Evolutionary conservation across 2,888 invertebrate genomes (phyloP).

Genomic region (Drosophila stalkeri): DNA sequence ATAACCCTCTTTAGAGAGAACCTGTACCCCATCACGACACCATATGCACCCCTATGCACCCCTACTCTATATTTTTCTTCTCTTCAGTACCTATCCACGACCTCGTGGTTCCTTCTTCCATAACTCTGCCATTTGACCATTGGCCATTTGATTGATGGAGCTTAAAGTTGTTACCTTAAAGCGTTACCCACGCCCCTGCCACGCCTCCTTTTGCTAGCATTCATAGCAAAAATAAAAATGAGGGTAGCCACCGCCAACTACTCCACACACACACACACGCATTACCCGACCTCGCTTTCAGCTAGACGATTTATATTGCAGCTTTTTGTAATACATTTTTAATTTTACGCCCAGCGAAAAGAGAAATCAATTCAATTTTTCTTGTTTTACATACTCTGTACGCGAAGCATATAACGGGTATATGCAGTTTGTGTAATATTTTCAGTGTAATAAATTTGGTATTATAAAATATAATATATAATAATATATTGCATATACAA

Average conservation of each 20-base stretch:
- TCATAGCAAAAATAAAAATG: conserved; percentile 21
- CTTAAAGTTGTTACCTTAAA: conserved; percentile 37
- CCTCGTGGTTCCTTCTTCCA: background rate
- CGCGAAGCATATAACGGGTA: background rate
- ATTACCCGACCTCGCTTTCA: background rate
- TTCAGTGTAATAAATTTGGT: background rate
- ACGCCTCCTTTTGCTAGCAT: background rate
- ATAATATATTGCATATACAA: background rate
- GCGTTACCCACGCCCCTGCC: background rate
- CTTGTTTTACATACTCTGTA: background rate
- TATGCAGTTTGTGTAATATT: background rate
- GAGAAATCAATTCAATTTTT: conserved; percentile 44
- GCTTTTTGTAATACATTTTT: conserved; percentile 50
- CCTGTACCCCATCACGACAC: background rate
- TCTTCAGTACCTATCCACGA: background rate
- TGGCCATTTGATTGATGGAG: conserved; percentile 60
- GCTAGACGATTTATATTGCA: conserved; percentile 37
- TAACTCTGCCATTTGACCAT: conserved; percentile 30
- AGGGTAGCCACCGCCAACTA: conserved; percentile 3
- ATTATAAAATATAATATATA: too few relatives aligned
- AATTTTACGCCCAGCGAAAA: conserved; percentile 42
- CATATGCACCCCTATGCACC: background rate
- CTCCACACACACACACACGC: background rate
- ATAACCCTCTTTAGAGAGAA: background rate
- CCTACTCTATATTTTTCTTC: background rate